Conservation (phyloP, 1,140 invertebrate genomes). For the Lepidurus apus region DNA sequence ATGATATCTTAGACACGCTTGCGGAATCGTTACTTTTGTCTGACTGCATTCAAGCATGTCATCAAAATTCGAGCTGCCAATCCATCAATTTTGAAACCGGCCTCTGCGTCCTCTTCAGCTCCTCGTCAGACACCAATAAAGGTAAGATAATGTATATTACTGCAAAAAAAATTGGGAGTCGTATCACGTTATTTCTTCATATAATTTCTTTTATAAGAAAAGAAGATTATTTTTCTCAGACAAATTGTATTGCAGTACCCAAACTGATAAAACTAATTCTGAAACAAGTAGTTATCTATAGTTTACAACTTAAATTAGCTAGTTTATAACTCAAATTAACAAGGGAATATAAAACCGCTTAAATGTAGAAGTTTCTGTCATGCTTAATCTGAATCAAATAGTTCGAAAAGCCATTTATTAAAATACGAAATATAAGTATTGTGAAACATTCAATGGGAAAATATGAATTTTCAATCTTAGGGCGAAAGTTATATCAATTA, state of each 20-base stretch:
- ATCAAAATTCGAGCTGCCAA: slow-evolving; percentile 45
- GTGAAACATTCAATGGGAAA: neutral
- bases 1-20: slow-evolving; percentile 47
- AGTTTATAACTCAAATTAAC: too few species aligned
- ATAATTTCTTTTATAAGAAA: too few species aligned
- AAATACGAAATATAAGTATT: neutral
- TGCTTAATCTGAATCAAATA: too few species aligned
- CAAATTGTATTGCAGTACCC: too few species aligned
- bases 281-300: too few species aligned
- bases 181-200: too few species aligned
- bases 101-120: slow-evolving; percentile 50
- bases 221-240: too few species aligned
- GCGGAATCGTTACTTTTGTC: slow-evolving; percentile 49
- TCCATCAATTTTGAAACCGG: slow-evolving; percentile 53
- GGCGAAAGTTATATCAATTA: neutral
- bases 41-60: slow-evolving; percentile 49
- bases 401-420: too few species aligned
- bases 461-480: neutral
- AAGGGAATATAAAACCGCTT: too few species aligned
- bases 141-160: slow-evolving; percentile 39
- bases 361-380: too few species aligned
- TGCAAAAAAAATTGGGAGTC: neutral
- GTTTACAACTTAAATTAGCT: too few species aligned
- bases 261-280: too few species aligned
- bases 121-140: slow-evolving; percentile 44